These are phyloP conservation scores for Lophius piscatorius DNA, from an alignment of 2,113 vertebrate species.

Conservation along the genomic window DNA sequence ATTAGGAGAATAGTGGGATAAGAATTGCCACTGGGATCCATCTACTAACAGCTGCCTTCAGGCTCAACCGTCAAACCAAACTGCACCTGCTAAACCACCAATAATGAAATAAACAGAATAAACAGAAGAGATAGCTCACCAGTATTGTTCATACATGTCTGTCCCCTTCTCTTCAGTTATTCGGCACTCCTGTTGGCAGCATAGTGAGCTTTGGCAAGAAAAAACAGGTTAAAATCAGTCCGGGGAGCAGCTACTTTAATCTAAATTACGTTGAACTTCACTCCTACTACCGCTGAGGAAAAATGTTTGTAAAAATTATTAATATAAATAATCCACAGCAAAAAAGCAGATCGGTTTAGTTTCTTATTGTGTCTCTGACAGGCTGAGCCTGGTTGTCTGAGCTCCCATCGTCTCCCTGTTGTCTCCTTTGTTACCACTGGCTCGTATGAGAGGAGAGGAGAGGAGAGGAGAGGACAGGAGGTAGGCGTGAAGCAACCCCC, in stretches of 20 bases:
- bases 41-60: constrained; percentile 59
- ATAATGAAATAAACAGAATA: neutral
- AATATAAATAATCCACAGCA: neutral
- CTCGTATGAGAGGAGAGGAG: constrained; percentile 8
- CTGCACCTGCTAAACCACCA: neutral
- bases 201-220: constrained; percentile 7
- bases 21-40: too few relatives aligned
- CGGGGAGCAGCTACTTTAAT: neutral
- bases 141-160: constrained; percentile 1
- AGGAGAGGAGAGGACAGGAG: constrained; percentile 17
- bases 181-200: constrained; percentile 17
- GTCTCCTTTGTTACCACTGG: constrained; percentile 69
- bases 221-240: constrained; percentile 7
- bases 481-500: constrained; percentile 2
- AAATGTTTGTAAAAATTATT: too few relatives aligned
- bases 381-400: constrained; percentile 30
- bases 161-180: constrained; percentile 5
- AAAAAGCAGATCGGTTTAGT: neutral
- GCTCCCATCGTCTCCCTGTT: constrained; percentile 44
- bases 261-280: too few relatives aligned
- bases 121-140: constrained; percentile 41
- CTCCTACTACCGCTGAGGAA: too few relatives aligned
- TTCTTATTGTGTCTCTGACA: constrained; percentile 29
- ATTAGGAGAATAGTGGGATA: too few relatives aligned
- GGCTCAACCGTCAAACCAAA: constrained; percentile 4